phyloP scores from a whole-genome alignment of 2,797 vertebrate genomes.

The Intellagama lesueurii region DNA sequence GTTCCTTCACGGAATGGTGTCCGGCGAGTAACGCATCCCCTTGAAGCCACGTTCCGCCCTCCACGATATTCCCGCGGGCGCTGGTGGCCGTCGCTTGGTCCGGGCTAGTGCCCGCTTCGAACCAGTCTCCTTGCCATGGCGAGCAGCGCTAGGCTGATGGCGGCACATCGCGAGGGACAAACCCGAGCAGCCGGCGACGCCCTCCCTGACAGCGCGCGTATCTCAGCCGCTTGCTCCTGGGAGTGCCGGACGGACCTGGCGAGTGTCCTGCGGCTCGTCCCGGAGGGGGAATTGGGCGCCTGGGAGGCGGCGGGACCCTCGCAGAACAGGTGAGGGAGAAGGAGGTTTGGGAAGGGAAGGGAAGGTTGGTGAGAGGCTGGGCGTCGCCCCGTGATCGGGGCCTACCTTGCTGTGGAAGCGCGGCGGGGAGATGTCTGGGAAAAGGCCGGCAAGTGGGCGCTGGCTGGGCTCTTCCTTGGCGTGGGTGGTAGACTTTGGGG shows the following conservation, averaged over 20 bases:
- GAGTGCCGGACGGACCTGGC: constrained; percentile 36
- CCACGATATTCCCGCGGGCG: too few relatives aligned
- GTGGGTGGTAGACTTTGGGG: too few relatives aligned
- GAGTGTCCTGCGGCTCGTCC: constrained; percentile 34
- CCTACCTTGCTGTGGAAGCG: too few relatives aligned
- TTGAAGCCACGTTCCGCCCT: not conserved
- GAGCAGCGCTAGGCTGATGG: not conserved
- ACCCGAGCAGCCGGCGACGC: not conserved
- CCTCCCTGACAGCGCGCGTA: too few relatives aligned
- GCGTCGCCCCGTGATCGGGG: too few relatives aligned
- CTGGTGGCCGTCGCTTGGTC: too few relatives aligned
- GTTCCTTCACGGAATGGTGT: fast-evolving
- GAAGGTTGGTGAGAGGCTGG: too few relatives aligned
- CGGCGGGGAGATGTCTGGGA: not conserved
- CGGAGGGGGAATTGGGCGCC: not conserved
- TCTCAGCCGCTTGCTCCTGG: constrained; percentile 58
- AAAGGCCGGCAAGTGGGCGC: too few relatives aligned
- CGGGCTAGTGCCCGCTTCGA: fast-evolving
- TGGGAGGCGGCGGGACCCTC: not conserved
- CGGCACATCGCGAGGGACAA: fast-evolving
- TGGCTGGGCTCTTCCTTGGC: too few relatives aligned
- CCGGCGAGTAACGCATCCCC: not conserved
- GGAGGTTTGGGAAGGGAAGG: too few relatives aligned
- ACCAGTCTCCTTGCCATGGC: constrained; percentile 13
- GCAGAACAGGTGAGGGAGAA: constrained; percentile 9